phyloP scores from a whole-genome alignment of 2,113 vertebrate genomes.

The Syngnathus scovelli region DNA sequence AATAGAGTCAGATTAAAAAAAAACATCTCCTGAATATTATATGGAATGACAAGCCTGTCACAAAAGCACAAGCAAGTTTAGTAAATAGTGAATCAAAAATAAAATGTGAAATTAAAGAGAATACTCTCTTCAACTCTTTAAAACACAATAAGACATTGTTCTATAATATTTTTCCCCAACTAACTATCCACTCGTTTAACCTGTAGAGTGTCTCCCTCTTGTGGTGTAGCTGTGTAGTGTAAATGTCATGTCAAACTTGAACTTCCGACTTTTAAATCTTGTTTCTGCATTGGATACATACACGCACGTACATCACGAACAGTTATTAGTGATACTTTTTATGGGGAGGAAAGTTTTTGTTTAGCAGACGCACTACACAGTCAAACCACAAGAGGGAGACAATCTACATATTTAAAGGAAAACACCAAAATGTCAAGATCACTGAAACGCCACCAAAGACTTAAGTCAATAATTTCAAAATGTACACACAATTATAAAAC shows the following conservation, averaged over 20 bases:
- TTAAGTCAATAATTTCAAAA: too few species aligned
- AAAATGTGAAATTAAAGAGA: not conserved
- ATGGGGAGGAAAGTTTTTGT: not conserved
- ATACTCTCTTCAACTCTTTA: not conserved
- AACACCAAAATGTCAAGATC: not conserved
- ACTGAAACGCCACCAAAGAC: too few species aligned
- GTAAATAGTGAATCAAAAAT: constrained; percentile 10
- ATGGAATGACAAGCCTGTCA: constrained; percentile 14
- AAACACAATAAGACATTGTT: not conserved
- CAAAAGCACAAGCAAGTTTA: constrained; percentile 2
- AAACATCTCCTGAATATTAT: constrained; percentile 14
- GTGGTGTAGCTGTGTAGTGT: not conserved
- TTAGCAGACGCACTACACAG: not conserved
- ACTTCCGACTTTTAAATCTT: not conserved
- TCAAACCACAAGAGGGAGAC: constrained; percentile 37
- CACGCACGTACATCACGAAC: not conserved
- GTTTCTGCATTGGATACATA: not conserved
- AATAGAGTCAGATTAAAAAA: constrained; percentile 12
- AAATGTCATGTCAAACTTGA: not conserved
- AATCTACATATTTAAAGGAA: constrained; percentile 8
- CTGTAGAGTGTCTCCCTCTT: not conserved
- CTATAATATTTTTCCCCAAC: not conserved
- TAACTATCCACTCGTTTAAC: not conserved
- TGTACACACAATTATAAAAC: too few species aligned
- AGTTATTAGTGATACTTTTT: not conserved